phyloP scores from a whole-genome alignment of 2,888 invertebrate genomes.

The Temnothorax unifasciatus region DNA sequence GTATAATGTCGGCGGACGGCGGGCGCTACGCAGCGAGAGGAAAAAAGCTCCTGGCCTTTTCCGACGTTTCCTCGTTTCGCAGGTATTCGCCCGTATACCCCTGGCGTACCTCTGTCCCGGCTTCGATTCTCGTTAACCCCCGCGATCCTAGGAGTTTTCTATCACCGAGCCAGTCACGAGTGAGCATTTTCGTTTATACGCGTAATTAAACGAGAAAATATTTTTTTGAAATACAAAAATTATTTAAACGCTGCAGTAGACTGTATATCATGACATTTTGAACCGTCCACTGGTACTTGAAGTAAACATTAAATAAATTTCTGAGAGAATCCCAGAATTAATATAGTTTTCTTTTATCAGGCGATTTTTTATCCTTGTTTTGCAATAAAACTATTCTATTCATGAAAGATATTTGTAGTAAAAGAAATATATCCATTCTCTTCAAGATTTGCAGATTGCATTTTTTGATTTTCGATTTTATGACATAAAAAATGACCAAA shows the following conservation, averaged over 20 bases:
- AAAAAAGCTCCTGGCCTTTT: slow-evolving; percentile 55
- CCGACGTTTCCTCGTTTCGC: slow-evolving; percentile 58
- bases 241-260: slow-evolving; percentile 29
- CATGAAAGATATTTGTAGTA: background rate
- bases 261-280: background rate
- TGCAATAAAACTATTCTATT: background rate
- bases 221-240: slow-evolving; percentile 26
- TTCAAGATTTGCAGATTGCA: too few species aligned
- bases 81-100: slow-evolving; percentile 47
- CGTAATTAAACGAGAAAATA: slow-evolving; percentile 42
- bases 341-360: background rate
- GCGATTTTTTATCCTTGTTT: background rate
- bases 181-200: slow-evolving; percentile 25
- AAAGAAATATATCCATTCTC: background rate
- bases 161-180: slow-evolving; percentile 24
- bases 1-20: slow-evolving; percentile 64
- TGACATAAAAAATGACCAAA: background rate
- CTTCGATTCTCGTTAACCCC: slow-evolving; percentile 43
- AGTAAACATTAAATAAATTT: slow-evolving; percentile 2
- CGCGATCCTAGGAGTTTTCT: slow-evolving; percentile 40
- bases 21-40: slow-evolving; percentile 38
- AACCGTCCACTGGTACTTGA: background rate
- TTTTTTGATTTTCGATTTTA: background rate
- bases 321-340: background rate
- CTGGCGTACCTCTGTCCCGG: slow-evolving; percentile 7